phyloP scores from a whole-genome alignment of 2,797 vertebrate species.

The Gymnoscopelus microlampas region DNA sequence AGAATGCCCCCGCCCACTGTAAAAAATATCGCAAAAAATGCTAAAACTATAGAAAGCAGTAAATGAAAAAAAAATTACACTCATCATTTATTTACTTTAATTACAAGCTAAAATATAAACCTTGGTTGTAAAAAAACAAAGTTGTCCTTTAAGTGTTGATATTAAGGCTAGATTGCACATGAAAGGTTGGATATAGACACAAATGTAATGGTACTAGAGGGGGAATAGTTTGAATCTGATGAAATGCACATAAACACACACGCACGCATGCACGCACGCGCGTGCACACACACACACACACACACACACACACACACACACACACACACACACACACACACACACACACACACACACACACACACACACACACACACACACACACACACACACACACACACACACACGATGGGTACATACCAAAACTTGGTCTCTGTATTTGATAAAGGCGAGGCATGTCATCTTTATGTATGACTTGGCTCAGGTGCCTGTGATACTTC shows the following conservation, averaged over 20 bases:
- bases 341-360: neutral
- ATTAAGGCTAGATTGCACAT: conserved; percentile 10
- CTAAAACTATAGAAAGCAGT: no score
- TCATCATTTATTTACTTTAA: no score
- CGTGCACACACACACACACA: conserved; percentile 32
- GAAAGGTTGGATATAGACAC: conserved; percentile 8
- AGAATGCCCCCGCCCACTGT: no score
- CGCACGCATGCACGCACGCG: no score
- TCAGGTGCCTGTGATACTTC: neutral
- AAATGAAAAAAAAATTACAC: no score
- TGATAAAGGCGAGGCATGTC: conserved; percentile 53
- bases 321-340: conserved; percentile 10
- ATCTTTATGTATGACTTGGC: neutral
- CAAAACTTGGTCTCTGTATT: conserved; percentile 33
- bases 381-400: conserved; percentile 36
- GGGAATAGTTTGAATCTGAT: neutral
- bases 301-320: conserved; percentile 45
- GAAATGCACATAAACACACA: conserved; percentile 25
- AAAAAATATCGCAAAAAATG: no score
- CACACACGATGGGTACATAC: conserved; percentile 11
- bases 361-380: conserved; percentile 32
- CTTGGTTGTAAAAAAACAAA: no score
- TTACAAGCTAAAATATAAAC: no score
- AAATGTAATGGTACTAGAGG: neutral
- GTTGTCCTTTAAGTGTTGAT: conserved; percentile 24